Conservation (phyloP, 2,888 invertebrate genomes). For the Nymphalis urticae region DNA sequence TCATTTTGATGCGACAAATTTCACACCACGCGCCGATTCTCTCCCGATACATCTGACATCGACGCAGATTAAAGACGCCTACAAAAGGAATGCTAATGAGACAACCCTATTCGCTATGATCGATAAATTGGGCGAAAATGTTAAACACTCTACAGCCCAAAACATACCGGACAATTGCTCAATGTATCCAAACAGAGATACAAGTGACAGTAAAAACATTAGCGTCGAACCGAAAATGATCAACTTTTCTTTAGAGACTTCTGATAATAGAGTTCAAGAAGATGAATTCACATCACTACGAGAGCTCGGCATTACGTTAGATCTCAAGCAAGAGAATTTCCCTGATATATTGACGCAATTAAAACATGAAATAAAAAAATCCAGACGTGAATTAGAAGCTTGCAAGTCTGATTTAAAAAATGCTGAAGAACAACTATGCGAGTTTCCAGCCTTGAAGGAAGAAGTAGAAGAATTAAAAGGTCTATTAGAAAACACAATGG, state of each 20-base stretch:
- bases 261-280: conserved; percentile 62
- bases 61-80: conserved; percentile 65
- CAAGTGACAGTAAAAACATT: conserved; percentile 62
- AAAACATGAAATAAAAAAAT: conserved; percentile 79
- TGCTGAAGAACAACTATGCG: conserved; percentile 78
- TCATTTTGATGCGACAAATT: conserved; percentile 57
- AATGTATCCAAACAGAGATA: conserved; percentile 74
- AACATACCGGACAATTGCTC: conserved; percentile 74
- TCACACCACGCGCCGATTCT: conserved; percentile 68
- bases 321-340: conserved; percentile 69
- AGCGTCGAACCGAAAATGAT: conserved; percentile 75
- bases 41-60: conserved; percentile 69
- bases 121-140: conserved; percentile 51
- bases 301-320: conserved; percentile 76
- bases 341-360: conserved; percentile 72
- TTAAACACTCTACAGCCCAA: conserved; percentile 58
- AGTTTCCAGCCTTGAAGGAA: conserved; percentile 76
- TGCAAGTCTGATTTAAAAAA: conserved; percentile 79
- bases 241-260: conserved; percentile 67
- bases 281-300: conserved; percentile 78
- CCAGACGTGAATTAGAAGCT: conserved; percentile 78
- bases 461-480: conserved; percentile 75
- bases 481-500: conserved; percentile 74
- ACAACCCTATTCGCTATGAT: conserved; percentile 64
- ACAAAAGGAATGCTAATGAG: conserved; percentile 74